Conservation (phyloP, 2,888 invertebrate species). For the Charanyca ferruginea region DNA sequence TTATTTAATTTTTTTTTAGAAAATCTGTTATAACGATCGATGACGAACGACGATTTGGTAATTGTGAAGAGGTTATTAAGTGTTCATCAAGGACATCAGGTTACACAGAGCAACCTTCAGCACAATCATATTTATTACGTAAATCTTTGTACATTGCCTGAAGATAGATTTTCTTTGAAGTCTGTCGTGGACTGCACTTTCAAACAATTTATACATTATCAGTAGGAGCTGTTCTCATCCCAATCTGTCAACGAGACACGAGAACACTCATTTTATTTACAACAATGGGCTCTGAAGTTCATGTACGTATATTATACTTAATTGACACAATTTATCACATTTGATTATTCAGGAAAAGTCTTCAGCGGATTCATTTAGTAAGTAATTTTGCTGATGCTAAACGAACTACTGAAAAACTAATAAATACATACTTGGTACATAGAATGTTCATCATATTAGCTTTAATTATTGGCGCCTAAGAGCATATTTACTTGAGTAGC, state of each 20-base stretch:
- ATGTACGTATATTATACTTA: conserved; percentile 7
- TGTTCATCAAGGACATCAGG: conserved; percentile 15
- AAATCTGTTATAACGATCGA: neutral
- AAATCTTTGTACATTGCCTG: neutral
- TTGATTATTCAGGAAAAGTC: conserved; percentile 1
- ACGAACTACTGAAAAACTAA: neutral
- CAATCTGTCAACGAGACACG: conserved; percentile 23
- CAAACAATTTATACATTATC: neutral
- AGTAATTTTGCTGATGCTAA: neutral
- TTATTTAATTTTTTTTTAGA: conserved; percentile 9
- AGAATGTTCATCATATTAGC: too few relatives aligned
- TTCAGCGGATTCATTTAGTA: neutral
- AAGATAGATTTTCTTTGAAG: conserved; percentile 2
- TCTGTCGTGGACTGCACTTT: conserved; percentile 8
- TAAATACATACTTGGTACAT: neutral
- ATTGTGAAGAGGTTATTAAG: neutral
- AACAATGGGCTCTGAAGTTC: neutral
- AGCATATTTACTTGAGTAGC: neutral
- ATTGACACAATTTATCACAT: neutral
- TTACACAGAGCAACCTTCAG: neutral
- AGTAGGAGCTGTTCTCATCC: conserved; percentile 19
- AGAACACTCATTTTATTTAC: too few relatives aligned
- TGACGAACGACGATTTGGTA: neutral
- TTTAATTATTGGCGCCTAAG: neutral
- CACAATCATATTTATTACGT: neutral